Conservation (phyloP, 2,113 vertebrate species). For the Oreochromis spilurus region DNA sequence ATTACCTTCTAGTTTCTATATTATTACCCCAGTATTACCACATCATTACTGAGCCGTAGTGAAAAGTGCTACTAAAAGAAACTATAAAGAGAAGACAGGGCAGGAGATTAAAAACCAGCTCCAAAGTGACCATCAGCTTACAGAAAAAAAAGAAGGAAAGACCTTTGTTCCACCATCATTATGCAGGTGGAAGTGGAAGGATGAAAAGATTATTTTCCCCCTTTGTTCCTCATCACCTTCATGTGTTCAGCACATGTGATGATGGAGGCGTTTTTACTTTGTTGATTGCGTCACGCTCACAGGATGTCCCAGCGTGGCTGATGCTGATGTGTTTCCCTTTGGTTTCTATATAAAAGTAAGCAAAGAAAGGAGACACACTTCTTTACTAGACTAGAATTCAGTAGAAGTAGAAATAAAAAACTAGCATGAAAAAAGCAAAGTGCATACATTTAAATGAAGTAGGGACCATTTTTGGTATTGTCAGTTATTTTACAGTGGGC, state of each 20-base stretch:
- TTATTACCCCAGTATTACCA: background rate
- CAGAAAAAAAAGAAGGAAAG: background rate
- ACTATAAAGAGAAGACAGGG: background rate
- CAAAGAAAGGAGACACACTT: background rate
- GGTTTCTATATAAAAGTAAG: background rate
- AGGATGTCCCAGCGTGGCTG: background rate
- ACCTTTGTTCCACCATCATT: background rate
- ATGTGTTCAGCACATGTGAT: background rate
- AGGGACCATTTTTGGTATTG: background rate
- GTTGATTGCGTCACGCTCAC: background rate
- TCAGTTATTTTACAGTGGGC: rapidly evolving
- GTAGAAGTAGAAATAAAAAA: background rate
- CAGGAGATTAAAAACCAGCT: background rate
- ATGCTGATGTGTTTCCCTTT: background rate
- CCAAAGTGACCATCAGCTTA: background rate
- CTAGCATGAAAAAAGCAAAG: background rate
- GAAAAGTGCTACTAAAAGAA: background rate
- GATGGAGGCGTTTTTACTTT: background rate
- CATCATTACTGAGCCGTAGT: background rate
- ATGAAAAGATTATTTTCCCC: background rate
- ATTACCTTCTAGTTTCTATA: background rate
- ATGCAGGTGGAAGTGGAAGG: background rate
- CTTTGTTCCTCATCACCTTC: background rate
- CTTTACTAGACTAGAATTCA: background rate
- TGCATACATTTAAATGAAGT: background rate